phyloP scores from a whole-genome alignment of 1,140 invertebrate species.

The Choristoneura fumiferana region DNA sequence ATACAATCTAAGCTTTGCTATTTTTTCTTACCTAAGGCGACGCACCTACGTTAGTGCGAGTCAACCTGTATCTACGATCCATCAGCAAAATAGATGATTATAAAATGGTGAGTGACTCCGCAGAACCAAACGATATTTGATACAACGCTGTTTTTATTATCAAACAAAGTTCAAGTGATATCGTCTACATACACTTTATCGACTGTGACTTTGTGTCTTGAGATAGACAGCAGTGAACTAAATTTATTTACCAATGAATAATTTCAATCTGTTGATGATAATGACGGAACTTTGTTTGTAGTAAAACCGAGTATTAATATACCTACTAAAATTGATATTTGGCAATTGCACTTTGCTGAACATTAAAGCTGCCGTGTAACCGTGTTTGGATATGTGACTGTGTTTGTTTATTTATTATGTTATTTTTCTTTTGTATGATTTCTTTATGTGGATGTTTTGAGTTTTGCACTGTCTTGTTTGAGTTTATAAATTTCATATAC shows the following conservation, averaged over 20 bases:
- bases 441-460: slow-evolving; percentile 32
- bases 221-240: too few species aligned
- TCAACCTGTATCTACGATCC: slow-evolving; percentile 97
- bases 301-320: slow-evolving; percentile 56
- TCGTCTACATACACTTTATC: background rate
- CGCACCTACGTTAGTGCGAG: slow-evolving; percentile 87
- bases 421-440: slow-evolving; percentile 37
- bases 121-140: slow-evolving; percentile 44
- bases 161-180: slow-evolving; percentile 45
- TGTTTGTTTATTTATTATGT: slow-evolving; percentile 38
- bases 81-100: slow-evolving; percentile 99
- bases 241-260: too few species aligned
- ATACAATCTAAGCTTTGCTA: slow-evolving; percentile 24
- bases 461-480: slow-evolving; percentile 47
- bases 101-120: slow-evolving; percentile 94
- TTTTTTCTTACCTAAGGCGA: slow-evolving; percentile 80
- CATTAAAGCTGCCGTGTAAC: slow-evolving; percentile 63
- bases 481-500: slow-evolving; percentile 36
- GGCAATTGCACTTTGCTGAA: slow-evolving; percentile 69
- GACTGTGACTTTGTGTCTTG: too few species aligned
- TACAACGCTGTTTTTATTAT: slow-evolving; percentile 64
- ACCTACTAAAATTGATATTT: slow-evolving; percentile 47
- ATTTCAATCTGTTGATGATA: slow-evolving; percentile 5
- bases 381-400: slow-evolving; percentile 61
- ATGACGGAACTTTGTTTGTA: slow-evolving; percentile 60